Evolutionary conservation across 2,113 vertebrate species (phyloP).

Genomic region (Lanius collurio): DNA sequence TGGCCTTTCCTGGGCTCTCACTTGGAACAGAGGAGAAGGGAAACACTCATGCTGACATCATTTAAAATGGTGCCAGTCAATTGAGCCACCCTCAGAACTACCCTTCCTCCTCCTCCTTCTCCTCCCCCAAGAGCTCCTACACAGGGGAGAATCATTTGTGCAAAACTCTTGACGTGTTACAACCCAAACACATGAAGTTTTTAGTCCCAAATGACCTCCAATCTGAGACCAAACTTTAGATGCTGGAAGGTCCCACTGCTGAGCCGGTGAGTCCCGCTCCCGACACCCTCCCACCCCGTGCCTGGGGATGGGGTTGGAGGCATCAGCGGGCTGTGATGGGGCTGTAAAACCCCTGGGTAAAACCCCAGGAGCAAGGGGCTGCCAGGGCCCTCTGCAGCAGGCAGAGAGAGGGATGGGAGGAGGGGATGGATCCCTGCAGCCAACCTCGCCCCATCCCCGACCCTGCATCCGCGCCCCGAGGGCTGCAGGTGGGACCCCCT

Average conservation of each 20-base stretch:
- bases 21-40: neutral
- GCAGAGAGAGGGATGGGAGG: neutral
- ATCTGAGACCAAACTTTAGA: neutral
- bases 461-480: rapidly evolving
- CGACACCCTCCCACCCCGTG: rapidly evolving
- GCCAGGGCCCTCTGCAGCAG: neutral
- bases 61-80: neutral
- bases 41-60: neutral
- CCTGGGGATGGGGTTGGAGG: neutral
- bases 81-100: neutral
- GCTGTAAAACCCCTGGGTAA: neutral
- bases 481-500: neutral
- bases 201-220: neutral
- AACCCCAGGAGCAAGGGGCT: rapidly evolving
- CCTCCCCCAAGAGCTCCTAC: neutral
- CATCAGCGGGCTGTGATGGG: rapidly evolving
- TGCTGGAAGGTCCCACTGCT: neutral
- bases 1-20: neutral
- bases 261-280: rapidly evolving
- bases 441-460: rapidly evolving
- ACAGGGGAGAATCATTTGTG: neutral
- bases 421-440: neutral
- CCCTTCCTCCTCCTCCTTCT: neutral
- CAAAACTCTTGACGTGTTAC: rapidly evolving
- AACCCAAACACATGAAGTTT: neutral